Conservation (phyloP, 2,113 vertebrate species). For the Austrofundulus limnaeus region DNA sequence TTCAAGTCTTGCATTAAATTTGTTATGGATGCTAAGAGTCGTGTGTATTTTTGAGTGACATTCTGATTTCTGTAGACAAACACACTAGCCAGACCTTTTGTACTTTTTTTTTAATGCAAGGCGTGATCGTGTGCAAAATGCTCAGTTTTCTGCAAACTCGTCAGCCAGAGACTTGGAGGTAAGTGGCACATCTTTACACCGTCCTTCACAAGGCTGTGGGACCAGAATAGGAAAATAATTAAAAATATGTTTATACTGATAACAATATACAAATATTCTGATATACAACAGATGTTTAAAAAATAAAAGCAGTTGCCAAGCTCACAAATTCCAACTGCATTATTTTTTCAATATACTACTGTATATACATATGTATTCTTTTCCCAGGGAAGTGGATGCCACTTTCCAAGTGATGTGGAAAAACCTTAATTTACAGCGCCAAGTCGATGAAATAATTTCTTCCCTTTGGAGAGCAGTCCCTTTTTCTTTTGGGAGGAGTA, state of each 20-base stretch:
- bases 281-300: constrained; percentile 63
- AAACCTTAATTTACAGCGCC: constrained; percentile 88
- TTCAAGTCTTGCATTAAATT: constrained; percentile 4
- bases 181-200: constrained; percentile 27
- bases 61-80: constrained; percentile 45
- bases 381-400: constrained; percentile 59
- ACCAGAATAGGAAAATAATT: constrained; percentile 50
- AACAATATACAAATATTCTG: constrained; percentile 66
- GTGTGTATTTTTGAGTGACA: constrained; percentile 19
- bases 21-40: constrained; percentile 21
- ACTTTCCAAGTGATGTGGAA: constrained; percentile 57
- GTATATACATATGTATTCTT: too few relatives aligned
- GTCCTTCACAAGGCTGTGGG: constrained; percentile 39
- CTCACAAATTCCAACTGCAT: constrained; percentile 76
- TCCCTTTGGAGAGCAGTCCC: constrained; percentile 96
- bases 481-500: constrained; percentile 89
- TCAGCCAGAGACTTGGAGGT: constrained; percentile 44
- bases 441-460: constrained; percentile 92
- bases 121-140: constrained; percentile 25
- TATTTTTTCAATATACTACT: too few relatives aligned
- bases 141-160: constrained; percentile 21
- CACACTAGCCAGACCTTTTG: constrained; percentile 4
- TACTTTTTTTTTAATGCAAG: neutral
- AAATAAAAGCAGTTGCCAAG: constrained; percentile 65
- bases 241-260: constrained; percentile 56